Base-by-base conservation (phyloP, 2,888 invertebrate genomes). In the Enchytraeus crypticus region DNA sequence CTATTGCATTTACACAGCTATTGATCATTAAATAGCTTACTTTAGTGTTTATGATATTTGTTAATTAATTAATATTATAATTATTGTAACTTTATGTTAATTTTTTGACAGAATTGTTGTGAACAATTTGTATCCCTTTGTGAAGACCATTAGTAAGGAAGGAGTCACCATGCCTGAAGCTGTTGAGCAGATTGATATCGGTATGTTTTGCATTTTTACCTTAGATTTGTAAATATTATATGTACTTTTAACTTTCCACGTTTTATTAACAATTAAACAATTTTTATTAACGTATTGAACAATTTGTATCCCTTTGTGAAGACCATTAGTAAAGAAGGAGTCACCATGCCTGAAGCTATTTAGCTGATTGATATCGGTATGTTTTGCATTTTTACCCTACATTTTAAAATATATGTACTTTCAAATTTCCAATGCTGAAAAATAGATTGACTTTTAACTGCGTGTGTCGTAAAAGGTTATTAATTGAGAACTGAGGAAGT, bases 281-380 rank as follows among this genome's bases (percentile, higher is more conserved):
- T 43, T 51, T 66, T 26, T 66, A 77, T 79, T 53, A 82, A 97
- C 26, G 97, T 97, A 0, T 92, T 92, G 0, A 96, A 96, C 82
- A 97, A 98, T 82, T 83, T 97, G 59, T 97, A 97, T 79, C 97
- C 96, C 0, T 96, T 96, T 79, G 88, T 88, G 2, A 84, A 90
- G 72, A 93, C 92, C 0, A 84, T 93, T 0, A 85, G 88, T 0
- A 88, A 89, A 66, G 84, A 87, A 0, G 84, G 87, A 69, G 92
- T 91, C 0, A 87, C 86, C 0, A 82, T 91, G 18, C 85, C 85
- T 3, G 90, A 92, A 77, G 96, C 96, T 0, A 88, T 97, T 1
- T 96, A 97, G 79, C 92, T 96, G 75, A 90, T 97, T 68, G 96
- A 96, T 77, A 96, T 96, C 68, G 93, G 92, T 69, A n/a, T n/a